Evolutionary conservation across 53 echinoderm and acorn worm species (phyloP), one percentile per base, ranked within the genome.

Genomic region (Echinarachnius parma): DNA sequence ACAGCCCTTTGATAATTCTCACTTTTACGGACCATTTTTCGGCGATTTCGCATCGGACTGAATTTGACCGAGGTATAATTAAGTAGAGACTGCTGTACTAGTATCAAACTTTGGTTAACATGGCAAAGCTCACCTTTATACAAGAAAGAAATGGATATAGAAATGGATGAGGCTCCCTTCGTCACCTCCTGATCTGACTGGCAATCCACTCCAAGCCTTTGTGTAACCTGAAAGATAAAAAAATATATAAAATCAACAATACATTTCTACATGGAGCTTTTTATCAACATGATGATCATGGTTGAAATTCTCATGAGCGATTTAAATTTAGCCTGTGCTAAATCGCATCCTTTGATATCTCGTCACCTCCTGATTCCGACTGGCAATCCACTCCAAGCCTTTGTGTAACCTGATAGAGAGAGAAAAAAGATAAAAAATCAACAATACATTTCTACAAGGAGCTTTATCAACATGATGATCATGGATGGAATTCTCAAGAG

Each of bases 151-250:
- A n/a, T n/a, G n/a, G n/a, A n/a, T n/a, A n/a, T n/a, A n/a, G n/a
- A n/a, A n/a, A n/a, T n/a, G n/a, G n/a, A n/a, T n/a, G n/a, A n/a
- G n/a, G n/a, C n/a, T n/a, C 58, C 61, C 59, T 48, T 30, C 61
- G 88, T 93, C 93, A 93, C 83, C 93, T 93, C 37, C 86, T 77
- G 64, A 93, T 80, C 66, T 89, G 86, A 50, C 79, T 82, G n/a
- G 80, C 85, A 24, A 93, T 88, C 93, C 93, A 93, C 70, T 93
- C 89, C 56, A 93, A 64, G n/a, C 93, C 93, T 69, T 93, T 82
- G 46, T 86, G 76, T 53, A 93, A 77, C 61, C 93, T 93, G 66
- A 16, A 66, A 30, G 10, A 56, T 49, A 58, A 10, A 46, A 24
- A 27, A 53, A 5, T 19, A 61, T 52, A 62, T 48, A 4, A 39